A percentile compares a stretch with the other conserved stretches of the same genome.
These are phyloP conservation scores for Vanessa atalanta DNA, from an alignment of 1,140 invertebrate species.

Conservation along the genomic window DNA sequence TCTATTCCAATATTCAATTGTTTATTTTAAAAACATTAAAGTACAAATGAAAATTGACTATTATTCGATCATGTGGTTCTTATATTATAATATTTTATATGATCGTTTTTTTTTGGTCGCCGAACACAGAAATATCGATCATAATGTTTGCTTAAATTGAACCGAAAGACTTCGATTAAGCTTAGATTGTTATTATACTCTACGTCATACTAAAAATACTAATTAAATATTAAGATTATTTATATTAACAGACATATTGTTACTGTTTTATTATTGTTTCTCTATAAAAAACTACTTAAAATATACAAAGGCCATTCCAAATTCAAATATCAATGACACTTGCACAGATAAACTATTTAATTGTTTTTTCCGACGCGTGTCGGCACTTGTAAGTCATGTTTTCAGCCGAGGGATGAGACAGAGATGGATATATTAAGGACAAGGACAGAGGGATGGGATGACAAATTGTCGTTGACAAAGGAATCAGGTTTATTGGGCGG, in stretches of 20 bases:
- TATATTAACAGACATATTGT: too few relatives aligned
- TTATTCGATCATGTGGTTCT: too few relatives aligned
- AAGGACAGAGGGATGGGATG: constrained; percentile 60
- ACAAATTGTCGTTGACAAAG: constrained; percentile 75
- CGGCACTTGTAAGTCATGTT: constrained; percentile 60
- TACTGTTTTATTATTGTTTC: background rate
- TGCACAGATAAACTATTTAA: constrained; percentile 61
- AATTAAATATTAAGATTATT: background rate
- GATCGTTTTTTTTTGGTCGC: too few relatives aligned
- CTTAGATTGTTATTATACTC: too few relatives aligned
- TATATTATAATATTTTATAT: too few relatives aligned
- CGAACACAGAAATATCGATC: too few relatives aligned
- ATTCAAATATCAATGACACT: constrained; percentile 46
- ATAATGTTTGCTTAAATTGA: too few relatives aligned
- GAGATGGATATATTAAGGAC: background rate
- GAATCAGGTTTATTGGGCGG: constrained; percentile 73
- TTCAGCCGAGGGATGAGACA: constrained; percentile 31
- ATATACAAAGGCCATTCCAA: constrained; percentile 20
- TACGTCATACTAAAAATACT: too few relatives aligned
- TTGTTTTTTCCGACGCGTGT: constrained; percentile 68
- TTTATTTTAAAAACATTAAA: too few relatives aligned
- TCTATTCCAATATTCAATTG: too few relatives aligned
- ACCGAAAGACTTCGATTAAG: too few relatives aligned
- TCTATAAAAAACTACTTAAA: background rate
- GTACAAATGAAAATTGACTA: too few relatives aligned